Percentiles rank a stretch among this genome's conserved stretches.
Conservation (phyloP, 2,113 vertebrate genomes). For the Zosterops pallidus region DNA sequence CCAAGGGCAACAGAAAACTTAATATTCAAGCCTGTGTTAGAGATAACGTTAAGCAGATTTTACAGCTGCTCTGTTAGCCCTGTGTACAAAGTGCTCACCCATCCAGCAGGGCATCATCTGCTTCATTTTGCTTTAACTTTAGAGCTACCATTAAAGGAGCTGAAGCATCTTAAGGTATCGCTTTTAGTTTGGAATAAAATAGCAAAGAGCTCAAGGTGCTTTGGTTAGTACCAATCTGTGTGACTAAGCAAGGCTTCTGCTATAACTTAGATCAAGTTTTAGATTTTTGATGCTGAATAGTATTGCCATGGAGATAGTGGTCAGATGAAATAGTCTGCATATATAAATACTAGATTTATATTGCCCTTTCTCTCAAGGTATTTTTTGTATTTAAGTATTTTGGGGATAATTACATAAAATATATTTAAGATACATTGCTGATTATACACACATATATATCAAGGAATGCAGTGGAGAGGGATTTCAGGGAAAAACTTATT, state of each 20-base stretch:
- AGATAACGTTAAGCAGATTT: background rate
- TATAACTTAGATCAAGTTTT: background rate
- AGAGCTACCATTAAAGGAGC: background rate
- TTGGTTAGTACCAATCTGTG: background rate
- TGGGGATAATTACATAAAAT: background rate
- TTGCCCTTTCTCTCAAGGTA: background rate
- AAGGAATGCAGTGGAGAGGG: background rate
- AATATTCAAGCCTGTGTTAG: background rate
- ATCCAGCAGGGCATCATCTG: background rate
- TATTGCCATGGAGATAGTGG: background rate
- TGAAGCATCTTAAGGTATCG: background rate
- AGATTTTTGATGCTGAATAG: background rate
- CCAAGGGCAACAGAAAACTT: background rate
- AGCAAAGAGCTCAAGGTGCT: background rate
- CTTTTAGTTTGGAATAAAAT: background rate
- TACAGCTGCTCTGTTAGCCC: accelerated
- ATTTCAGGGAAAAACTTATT: background rate
- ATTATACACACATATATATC: background rate
- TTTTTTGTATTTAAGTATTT: background rate
- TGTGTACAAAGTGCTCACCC: background rate
- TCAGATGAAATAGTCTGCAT: background rate
- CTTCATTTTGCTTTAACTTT: background rate
- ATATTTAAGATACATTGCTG: background rate
- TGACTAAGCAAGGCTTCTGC: background rate
- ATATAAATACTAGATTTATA: background rate